Evolutionary conservation across 2,113 vertebrate species (phyloP).

Genomic region (Talpa occidentalis): DNA sequence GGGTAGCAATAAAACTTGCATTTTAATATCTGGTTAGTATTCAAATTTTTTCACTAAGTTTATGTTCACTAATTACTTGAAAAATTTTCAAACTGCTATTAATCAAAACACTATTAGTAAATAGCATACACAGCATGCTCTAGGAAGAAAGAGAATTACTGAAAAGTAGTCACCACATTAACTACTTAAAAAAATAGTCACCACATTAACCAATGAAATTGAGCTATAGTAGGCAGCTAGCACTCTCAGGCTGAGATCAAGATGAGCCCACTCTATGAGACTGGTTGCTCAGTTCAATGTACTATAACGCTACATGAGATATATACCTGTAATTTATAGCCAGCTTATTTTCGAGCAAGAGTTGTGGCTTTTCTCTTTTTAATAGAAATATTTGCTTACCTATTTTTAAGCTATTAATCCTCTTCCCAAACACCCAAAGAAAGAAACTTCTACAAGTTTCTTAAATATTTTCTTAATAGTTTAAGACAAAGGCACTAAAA

Average conservation of each 20-base stretch:
- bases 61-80: not conserved
- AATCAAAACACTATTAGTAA: conserved; percentile 10
- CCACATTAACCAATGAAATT: not conserved
- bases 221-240: not conserved
- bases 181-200: not conserved
- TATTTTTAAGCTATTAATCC: not conserved
- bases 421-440: not conserved
- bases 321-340: not conserved
- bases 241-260: not conserved
- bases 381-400: not conserved
- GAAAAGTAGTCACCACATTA: not conserved
- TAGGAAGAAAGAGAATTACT: not conserved
- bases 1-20: conserved; percentile 12
- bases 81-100: conserved; percentile 21
- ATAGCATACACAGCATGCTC: not conserved
- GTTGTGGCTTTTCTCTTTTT: not conserved
- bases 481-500: not conserved
- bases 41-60: conserved; percentile 6
- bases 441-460: not conserved
- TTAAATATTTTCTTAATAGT: conserved; percentile 6
- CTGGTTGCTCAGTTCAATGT: not conserved
- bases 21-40: conserved; percentile 17
- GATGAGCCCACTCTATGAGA: not conserved
- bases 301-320: not conserved
- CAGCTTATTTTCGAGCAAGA: not conserved